Evolutionary conservation across 1,140 invertebrate genomes (phyloP).

Genomic region (Triops longicaudatus): DNA sequence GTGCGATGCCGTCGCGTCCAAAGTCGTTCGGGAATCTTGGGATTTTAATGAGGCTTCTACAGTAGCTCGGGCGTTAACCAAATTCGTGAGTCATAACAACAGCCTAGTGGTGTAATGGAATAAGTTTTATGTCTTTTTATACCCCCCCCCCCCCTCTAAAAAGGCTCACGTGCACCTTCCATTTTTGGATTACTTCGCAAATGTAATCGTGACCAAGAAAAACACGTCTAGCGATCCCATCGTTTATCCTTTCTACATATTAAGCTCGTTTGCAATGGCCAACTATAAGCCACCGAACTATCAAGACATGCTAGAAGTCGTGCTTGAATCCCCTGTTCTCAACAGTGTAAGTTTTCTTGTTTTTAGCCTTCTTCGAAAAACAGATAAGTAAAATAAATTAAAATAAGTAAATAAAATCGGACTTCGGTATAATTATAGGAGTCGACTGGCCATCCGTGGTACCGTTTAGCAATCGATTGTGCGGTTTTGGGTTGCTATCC

Average conservation of each 20-base stretch:
- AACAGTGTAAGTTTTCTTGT: conserved; percentile 18
- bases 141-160: too few relatives aligned
- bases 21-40: conserved; percentile 17
- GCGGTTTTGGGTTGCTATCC: conserved; percentile 20
- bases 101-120: not conserved
- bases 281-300: not conserved
- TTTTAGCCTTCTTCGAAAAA: too few relatives aligned
- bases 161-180: conserved; percentile 17
- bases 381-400: too few relatives aligned
- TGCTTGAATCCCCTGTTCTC: not conserved
- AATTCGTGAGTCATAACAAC: not conserved
- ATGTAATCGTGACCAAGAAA: not conserved
- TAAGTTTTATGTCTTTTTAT: not conserved
- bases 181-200: conserved; percentile 18
- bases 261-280: conserved; percentile 8
- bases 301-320: not conserved
- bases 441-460: conserved; percentile 6
- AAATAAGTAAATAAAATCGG: too few relatives aligned
- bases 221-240: not conserved
- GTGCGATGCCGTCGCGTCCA: not conserved
- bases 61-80: not conserved
- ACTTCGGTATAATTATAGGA: not conserved
- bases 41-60: not conserved
- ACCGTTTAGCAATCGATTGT: conserved; percentile 17
- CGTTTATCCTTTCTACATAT: not conserved